These are phyloP conservation scores for Lithobates pipiens DNA, from an alignment of 2,797 vertebrate species.

Conservation along the genomic window DNA sequence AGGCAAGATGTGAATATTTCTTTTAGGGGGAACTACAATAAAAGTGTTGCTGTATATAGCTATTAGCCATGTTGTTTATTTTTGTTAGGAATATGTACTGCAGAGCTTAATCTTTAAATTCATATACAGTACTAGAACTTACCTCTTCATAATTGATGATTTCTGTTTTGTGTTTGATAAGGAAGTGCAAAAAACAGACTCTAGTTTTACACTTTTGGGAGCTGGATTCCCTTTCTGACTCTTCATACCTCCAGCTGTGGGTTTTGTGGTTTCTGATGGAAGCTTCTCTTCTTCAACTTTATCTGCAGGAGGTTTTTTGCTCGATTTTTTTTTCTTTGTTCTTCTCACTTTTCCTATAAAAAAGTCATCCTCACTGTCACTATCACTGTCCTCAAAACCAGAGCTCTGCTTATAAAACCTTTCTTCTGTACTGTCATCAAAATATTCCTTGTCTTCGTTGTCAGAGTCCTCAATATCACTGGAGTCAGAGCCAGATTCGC, in stretches of 20 bases:
- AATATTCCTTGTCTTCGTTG: constrained; percentile 85
- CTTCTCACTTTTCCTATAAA: constrained; percentile 91
- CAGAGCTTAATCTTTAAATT: not conserved
- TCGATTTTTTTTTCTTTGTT: constrained; percentile 81
- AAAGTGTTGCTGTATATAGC: too few relatives aligned
- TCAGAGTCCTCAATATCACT: constrained; percentile 76
- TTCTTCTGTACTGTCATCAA: constrained; percentile 97
- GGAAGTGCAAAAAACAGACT: constrained; percentile 85
- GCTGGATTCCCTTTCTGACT: constrained; percentile 68
- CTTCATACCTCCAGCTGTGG: constrained; percentile 39
- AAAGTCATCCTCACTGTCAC: constrained; percentile 85
- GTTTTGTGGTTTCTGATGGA: constrained; percentile 53
- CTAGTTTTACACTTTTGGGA: constrained; percentile 71
- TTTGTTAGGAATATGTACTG: not conserved
- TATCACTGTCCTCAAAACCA: constrained; percentile 82
- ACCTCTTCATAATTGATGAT: constrained; percentile 70
- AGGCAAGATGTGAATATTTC: too few relatives aligned
- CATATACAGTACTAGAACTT: constrained; percentile 41
- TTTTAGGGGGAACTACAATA: too few relatives aligned
- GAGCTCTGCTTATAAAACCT: constrained; percentile 92
- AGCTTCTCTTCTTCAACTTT: constrained; percentile 58
- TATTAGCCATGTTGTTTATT: too few relatives aligned
- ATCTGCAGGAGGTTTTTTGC: constrained; percentile 57
- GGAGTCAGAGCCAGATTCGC: constrained; percentile 13
- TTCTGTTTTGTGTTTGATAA: constrained; percentile 73